Evolutionary conservation across 2,113 vertebrate species (phyloP).

Genomic region (Brachypteracias leptosomus): DNA sequence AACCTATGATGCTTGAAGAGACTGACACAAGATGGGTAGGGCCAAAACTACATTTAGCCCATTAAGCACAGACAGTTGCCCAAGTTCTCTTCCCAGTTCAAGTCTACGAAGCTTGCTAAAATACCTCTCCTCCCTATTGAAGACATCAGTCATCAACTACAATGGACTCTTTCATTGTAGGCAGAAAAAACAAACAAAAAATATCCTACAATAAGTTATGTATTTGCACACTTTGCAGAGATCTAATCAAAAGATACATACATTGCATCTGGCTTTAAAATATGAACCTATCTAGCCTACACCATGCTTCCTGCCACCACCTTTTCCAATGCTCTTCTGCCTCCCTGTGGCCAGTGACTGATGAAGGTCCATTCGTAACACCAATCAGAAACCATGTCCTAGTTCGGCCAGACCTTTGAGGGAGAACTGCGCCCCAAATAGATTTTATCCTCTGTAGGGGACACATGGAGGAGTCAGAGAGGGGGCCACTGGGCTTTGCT

Average conservation of each 20-base stretch:
- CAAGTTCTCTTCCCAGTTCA: constrained; percentile 33
- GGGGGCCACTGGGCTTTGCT: not conserved
- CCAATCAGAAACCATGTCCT: not conserved
- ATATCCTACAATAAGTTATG: not conserved
- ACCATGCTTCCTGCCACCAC: not conserved
- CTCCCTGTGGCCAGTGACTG: not conserved
- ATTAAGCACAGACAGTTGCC: not conserved
- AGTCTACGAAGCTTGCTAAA: constrained; percentile 33
- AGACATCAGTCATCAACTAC: not conserved
- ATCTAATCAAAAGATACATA: not conserved
- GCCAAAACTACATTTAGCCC: constrained; percentile 53
- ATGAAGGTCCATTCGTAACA: too few species aligned
- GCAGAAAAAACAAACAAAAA: not conserved
- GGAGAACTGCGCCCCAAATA: not conserved
- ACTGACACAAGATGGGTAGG: constrained; percentile 25
- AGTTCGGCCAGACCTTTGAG: not conserved
- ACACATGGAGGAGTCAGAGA: not conserved
- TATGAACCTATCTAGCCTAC: not conserved
- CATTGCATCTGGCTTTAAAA: not conserved
- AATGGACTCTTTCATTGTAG: not conserved
- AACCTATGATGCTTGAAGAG: constrained; percentile 20
- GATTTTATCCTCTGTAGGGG: not conserved
- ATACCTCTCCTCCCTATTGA: not conserved
- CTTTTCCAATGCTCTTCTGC: not conserved
- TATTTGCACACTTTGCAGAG: not conserved